These are phyloP conservation scores for Chrysolina haemoptera DNA, from an alignment of 2,888 invertebrate species.

Conservation along the genomic window DNA sequence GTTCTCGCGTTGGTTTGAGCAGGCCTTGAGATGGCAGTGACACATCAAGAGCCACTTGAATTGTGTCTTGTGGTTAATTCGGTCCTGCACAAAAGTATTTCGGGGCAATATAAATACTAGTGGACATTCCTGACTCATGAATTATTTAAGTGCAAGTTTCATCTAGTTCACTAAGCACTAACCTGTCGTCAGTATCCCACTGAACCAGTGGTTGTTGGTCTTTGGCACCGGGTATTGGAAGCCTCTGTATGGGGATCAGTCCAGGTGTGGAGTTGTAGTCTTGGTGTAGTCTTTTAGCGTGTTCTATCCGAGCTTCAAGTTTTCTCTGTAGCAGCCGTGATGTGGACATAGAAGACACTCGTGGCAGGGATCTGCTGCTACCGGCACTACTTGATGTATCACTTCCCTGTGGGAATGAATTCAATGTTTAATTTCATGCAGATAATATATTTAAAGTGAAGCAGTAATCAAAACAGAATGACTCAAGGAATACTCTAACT, in stretches of 20 bases:
- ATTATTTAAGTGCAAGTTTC: too few species aligned
- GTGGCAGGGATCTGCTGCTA: slow-evolving; percentile 64
- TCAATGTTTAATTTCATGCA: too few species aligned
- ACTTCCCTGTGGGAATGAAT: slow-evolving; percentile 58
- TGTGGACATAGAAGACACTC: slow-evolving; percentile 57
- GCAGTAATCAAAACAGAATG: too few species aligned
- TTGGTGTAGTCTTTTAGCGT: slow-evolving; percentile 68
- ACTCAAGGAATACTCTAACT: too few species aligned
- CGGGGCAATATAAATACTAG: too few species aligned
- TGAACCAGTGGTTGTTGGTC: slow-evolving; percentile 75
- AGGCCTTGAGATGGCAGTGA: too few species aligned
- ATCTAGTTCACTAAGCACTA: slow-evolving; percentile 15
- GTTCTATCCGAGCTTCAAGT: slow-evolving; percentile 69
- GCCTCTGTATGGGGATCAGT: slow-evolving; percentile 71
- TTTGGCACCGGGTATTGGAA: slow-evolving; percentile 70
- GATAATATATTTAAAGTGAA: too few species aligned
- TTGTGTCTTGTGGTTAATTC: too few species aligned
- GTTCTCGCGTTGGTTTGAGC: too few species aligned
- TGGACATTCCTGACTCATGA: too few species aligned
- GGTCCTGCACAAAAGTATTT: too few species aligned
- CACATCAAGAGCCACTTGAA: too few species aligned
- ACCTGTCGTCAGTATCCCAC: slow-evolving; percentile 75
- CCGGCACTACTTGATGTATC: slow-evolving; percentile 66
- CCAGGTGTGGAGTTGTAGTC: slow-evolving; percentile 68
- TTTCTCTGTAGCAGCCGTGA: slow-evolving; percentile 66